These are phyloP conservation scores for Cladopsammia gracilis DNA, from an alignment of 64 coral and sea anemone genomes.

Conservation along the genomic window DNA sequence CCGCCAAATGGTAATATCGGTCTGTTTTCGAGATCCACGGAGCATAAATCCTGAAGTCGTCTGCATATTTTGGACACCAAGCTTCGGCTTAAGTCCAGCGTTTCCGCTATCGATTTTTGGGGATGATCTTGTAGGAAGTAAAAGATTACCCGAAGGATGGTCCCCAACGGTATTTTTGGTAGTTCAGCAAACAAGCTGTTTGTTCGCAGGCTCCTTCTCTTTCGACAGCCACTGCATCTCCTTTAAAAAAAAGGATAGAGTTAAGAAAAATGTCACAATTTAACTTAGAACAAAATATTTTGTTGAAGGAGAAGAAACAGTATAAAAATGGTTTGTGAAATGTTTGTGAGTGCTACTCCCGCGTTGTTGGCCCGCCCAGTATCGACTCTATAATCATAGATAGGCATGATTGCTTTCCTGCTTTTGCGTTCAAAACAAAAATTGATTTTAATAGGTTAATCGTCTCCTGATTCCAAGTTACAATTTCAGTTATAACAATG, in stretches of 20 bases:
- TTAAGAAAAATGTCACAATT: too few species aligned
- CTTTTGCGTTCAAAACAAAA: too few species aligned
- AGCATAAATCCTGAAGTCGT: background rate
- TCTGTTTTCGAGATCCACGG: background rate
- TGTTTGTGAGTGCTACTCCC: too few species aligned
- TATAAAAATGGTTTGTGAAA: too few species aligned
- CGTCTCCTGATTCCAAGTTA: too few species aligned
- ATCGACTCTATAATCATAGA: too few species aligned
- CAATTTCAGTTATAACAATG: too few species aligned
- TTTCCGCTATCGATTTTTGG: background rate
- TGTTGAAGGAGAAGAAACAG: too few species aligned
- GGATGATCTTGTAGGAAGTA: slow-evolving; percentile 2
- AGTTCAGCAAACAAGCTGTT: slow-evolving; percentile 40
- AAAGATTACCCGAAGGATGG: background rate
- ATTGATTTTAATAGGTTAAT: too few species aligned
- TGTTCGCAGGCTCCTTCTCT: slow-evolving; percentile 17
- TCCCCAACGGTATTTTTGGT: background rate
- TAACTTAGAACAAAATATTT: too few species aligned
- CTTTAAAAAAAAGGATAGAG: background rate
- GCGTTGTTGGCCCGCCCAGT: too few species aligned
- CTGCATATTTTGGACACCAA: background rate
- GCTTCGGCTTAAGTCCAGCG: background rate
- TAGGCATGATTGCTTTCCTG: too few species aligned
- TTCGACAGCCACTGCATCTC: background rate
- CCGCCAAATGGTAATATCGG: slow-evolving; percentile 22